Conservation (phyloP, 2,797 vertebrate species). For the Pseudochirops corinnae region DNA sequence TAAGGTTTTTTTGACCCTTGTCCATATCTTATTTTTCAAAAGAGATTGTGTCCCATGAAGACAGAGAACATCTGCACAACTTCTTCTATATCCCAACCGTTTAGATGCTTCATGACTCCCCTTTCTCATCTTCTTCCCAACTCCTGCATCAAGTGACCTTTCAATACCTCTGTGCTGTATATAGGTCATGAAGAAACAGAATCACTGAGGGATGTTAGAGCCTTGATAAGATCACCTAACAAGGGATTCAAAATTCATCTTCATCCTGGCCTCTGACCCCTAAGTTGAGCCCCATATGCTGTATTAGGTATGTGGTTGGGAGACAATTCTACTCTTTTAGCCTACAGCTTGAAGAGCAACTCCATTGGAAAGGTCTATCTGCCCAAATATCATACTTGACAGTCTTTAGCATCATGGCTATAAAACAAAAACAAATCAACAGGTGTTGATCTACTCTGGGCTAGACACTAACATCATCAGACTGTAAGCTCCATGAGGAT, state of each 20-base stretch:
- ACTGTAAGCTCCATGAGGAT: neutral
- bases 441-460: neutral
- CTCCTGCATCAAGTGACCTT: no score
- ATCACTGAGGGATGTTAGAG: neutral
- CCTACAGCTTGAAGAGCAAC: neutral
- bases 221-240: no score
- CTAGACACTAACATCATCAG: neutral
- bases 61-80: neutral
- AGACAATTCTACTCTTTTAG: neutral
- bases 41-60: neutral
- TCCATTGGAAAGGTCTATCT: neutral
- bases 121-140: no score
- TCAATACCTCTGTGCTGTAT: neutral
- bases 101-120: no score
- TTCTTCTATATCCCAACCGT: no score
- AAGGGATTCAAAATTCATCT: no score
- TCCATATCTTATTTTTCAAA: neutral
- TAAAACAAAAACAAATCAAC: neutral
- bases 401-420: neutral
- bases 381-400: neutral
- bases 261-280: neutral
- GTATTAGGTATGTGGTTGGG: neutral
- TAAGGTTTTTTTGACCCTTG: no score
- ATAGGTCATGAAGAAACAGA: neutral
- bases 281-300: neutral